phyloP scores from a whole-genome alignment of 1,140 invertebrate genomes.

The Anagrus nilaparvatae region DNA sequence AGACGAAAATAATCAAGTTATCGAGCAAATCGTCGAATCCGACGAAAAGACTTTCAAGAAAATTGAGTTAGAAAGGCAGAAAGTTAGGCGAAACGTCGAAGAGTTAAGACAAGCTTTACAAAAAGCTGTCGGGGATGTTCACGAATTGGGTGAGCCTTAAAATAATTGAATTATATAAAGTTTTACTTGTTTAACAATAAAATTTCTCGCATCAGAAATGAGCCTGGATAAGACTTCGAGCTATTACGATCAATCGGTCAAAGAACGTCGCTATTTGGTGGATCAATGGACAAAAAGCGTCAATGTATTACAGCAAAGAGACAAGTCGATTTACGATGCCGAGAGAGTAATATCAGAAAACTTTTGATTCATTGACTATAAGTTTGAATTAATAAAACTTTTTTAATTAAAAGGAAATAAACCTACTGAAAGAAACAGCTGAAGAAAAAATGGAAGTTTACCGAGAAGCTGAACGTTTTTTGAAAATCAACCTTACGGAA shows the following conservation, averaged over 20 bases:
- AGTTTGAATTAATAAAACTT: conserved; percentile 2
- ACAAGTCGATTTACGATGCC: conserved; percentile 28
- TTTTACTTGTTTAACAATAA: background rate
- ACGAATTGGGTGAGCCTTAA: conserved; percentile 23
- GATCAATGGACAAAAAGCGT: conserved; percentile 37
- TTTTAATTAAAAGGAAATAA: conserved; percentile 27
- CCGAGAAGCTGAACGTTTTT: conserved; percentile 30
- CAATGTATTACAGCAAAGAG: conserved; percentile 28
- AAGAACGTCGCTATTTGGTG: conserved; percentile 34
- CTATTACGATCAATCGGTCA: conserved; percentile 31
- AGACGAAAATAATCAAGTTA: conserved; percentile 48
- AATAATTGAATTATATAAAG: background rate
- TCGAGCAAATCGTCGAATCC: conserved; percentile 53
- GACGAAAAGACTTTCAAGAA: conserved; percentile 50
- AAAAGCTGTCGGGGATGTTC: conserved; percentile 27
- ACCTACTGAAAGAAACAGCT: conserved; percentile 22
- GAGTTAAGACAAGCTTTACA: conserved; percentile 21
- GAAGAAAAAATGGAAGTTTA: conserved; percentile 23
- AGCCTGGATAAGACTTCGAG: conserved; percentile 33
- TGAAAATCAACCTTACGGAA: conserved; percentile 24
- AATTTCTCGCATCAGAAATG: conserved; percentile 18
- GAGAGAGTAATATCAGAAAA: conserved; percentile 21
- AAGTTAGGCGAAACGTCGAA: conserved; percentile 28
- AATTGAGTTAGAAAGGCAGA: conserved; percentile 35
- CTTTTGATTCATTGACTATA: conserved; percentile 1